Evolutionary conservation across 2,888 invertebrate genomes (phyloP), one percentile per base, ranked within the genome.

Genomic region (Heliconius sara): DNA sequence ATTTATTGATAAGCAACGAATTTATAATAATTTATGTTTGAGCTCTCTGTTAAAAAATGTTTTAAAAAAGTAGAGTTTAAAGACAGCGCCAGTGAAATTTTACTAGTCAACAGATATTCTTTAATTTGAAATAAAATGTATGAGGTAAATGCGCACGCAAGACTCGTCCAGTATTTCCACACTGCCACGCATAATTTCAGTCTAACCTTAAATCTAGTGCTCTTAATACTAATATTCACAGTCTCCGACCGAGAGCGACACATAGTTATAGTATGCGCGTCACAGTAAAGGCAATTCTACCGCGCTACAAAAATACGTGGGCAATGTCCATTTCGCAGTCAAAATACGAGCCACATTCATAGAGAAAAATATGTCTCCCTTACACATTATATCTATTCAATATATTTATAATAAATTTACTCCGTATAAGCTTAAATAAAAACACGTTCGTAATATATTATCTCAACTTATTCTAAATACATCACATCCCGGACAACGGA

Each of bases 361-460:
- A 92, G 93, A 93, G 93, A 91, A 94, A 95, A 95, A 95, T 95
- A 95, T 95, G 95, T 95, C 95, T 94, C 95, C 95, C 91, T 92
- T 88, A 88, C 88, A 88, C 88, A 88, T 90, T 88, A 90, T 87
- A 89, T 87, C 85, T 84, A 84, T 83, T 83, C 88, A 91, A 90
- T 65, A 90, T 88, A 88, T 87, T 87, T 87, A 89, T 89, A 89
- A 87, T 89, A 90, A 88, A 89, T 88, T 87, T 88, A 88, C 85
- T 86, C 87, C 89, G 87, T 91, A 89, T 90, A 84, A 84, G 79
- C 83, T 84, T 83, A 90, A 90, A 90, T 90, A 91, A 90, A 91
- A 91, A 89, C 86, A 91, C 88, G 86, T 88, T 87, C 85, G 85
- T 90, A 89, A 86, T 90, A 89, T 90, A 90, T 86, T 89, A 86